Evolutionary conservation across 2,888 invertebrate genomes (phyloP).

Genomic region (Philopedon plagiatum): DNA sequence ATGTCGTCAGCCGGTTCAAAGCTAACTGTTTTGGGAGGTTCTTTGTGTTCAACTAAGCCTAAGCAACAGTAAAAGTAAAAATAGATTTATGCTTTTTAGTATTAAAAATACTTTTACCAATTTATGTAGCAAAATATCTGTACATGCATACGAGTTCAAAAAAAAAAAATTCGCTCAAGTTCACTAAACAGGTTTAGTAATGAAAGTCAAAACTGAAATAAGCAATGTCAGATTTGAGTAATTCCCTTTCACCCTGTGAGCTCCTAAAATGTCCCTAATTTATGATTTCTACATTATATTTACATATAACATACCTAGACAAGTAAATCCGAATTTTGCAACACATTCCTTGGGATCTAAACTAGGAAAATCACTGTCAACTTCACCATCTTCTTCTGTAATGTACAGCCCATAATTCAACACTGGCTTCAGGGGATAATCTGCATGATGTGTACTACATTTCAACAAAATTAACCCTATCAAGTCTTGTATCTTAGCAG

Average conservation of each 20-base stretch:
- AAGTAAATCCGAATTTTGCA: constrained; percentile 93
- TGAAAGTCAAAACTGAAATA: too few species aligned
- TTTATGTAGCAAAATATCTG: too few species aligned
- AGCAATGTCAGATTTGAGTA: too few species aligned
- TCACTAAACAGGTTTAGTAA: too few species aligned
- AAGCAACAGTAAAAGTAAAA: too few species aligned
- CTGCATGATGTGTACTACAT: constrained; percentile 69
- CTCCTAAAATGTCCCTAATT: too few species aligned
- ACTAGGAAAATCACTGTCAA: constrained; percentile 93
- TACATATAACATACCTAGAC: constrained; percentile 68
- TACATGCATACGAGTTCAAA: too few species aligned
- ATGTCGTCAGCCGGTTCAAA: constrained; percentile 57
- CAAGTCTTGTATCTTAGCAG: constrained; percentile 90
- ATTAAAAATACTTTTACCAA: not conserved
- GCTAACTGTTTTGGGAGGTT: constrained; percentile 67
- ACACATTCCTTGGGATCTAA: constrained; percentile 90
- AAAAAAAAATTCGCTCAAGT: too few species aligned
- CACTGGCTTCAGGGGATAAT: constrained; percentile 75
- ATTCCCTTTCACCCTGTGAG: too few species aligned
- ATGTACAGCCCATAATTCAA: constrained; percentile 90
- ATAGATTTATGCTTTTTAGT: too few species aligned
- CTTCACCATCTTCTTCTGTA: constrained; percentile 97
- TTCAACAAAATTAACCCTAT: constrained; percentile 95
- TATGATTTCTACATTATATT: too few species aligned
- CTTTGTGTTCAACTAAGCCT: constrained; percentile 86